phyloP scores from a whole-genome alignment of 1,140 invertebrate genomes.

The Dendrolimus punctatus region DNA sequence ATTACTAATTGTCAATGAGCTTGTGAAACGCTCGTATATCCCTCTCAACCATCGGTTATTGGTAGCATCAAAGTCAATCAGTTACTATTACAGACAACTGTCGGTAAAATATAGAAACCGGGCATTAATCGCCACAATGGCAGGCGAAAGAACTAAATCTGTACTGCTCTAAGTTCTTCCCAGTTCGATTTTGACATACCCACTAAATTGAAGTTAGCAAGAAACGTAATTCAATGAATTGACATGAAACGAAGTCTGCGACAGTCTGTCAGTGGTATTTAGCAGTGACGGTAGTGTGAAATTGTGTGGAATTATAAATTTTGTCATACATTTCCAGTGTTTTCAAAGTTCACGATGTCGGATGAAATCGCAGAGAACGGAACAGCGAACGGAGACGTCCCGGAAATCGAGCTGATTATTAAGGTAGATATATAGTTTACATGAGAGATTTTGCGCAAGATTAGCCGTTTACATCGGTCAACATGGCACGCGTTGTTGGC shows the following conservation, averaged over 20 bases:
- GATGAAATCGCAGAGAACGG: constrained; percentile 74
- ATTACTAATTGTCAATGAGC: no score
- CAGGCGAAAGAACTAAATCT: no score
- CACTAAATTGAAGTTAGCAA: constrained; percentile 16
- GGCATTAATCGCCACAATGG: no score
- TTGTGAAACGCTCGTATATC: no score
- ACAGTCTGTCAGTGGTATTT: constrained; percentile 46
- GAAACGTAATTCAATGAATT: constrained; percentile 11
- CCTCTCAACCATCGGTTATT: no score
- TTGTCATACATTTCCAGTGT: constrained; percentile 43
- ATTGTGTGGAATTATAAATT: constrained; percentile 32
- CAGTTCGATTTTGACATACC: background rate
- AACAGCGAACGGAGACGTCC: constrained; percentile 79
- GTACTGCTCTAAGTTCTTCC: no score
- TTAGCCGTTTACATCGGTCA: constrained; percentile 36
- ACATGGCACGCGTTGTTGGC: constrained; percentile 38
- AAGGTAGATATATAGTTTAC: constrained; percentile 73
- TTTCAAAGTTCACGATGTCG: constrained; percentile 63
- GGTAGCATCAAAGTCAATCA: no score
- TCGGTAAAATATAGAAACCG: no score
- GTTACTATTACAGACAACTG: no score
- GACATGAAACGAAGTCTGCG: constrained; percentile 34
- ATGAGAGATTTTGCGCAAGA: constrained; percentile 34
- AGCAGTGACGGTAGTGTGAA: constrained; percentile 50
- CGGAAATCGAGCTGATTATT: constrained; percentile 86